phyloP scores from a whole-genome alignment of 2,888 invertebrate species.

The Drosophila limbata region DNA sequence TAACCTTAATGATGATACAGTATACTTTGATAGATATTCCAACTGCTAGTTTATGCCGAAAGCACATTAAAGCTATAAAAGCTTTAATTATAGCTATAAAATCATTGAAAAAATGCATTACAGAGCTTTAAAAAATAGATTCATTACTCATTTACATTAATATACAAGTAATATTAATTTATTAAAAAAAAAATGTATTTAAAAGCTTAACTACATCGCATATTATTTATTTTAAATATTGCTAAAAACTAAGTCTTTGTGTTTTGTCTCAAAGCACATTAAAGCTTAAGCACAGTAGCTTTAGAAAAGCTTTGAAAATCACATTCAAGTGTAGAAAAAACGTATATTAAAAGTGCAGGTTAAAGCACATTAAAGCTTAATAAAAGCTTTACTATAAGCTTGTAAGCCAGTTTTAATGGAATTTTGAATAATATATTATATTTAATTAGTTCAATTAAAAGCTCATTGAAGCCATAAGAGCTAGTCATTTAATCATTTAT shows the following conservation, averaged over 20 bases:
- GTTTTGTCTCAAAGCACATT: not conserved
- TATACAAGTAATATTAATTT: too few species aligned
- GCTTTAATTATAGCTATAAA: too few species aligned
- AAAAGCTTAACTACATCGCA: too few species aligned
- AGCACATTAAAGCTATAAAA: not conserved
- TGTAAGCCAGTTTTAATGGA: not conserved
- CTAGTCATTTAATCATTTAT: slow-evolving; percentile 5
- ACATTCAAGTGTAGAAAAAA: too few species aligned
- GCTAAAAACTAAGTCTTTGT: not conserved
- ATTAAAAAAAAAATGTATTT: too few species aligned
- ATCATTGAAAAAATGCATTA: too few species aligned
- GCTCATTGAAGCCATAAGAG: not conserved
- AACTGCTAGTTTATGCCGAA: not conserved
- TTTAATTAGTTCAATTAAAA: not conserved
- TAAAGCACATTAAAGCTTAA: not conserved
- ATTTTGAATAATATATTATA: too few species aligned
- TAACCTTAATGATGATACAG: not conserved
- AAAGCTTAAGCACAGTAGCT: not conserved
- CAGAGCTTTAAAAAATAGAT: not conserved
- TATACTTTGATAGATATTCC: too few species aligned
- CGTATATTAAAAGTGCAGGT: too few species aligned
- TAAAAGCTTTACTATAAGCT: not conserved
- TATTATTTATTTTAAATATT: too few species aligned
- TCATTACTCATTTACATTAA: not conserved
- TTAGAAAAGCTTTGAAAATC: not conserved